phyloP scores from a whole-genome alignment of 2,113 vertebrate species.

The Todiramphus chloris region DNA sequence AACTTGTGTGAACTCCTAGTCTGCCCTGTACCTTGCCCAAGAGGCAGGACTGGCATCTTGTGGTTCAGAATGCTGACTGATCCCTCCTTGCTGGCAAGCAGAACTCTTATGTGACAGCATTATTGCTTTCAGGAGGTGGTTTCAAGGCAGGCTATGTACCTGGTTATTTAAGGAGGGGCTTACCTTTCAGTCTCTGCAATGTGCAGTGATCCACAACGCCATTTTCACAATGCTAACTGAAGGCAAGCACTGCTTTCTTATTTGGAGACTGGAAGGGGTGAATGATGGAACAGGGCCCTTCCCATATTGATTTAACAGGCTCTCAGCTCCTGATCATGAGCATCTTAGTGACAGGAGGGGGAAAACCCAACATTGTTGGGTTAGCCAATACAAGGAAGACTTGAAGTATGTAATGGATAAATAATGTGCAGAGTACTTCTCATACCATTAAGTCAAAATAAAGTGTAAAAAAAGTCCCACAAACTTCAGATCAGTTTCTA shows the following conservation, averaged over 20 bases:
- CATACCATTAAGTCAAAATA: background rate
- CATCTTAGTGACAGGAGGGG: background rate
- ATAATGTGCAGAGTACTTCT: background rate
- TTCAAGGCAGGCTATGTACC: background rate
- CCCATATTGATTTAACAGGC: background rate
- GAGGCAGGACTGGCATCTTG: background rate
- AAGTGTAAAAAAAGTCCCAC: background rate
- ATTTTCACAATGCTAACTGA: background rate
- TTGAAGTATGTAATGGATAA: background rate
- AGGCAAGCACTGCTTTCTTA: background rate
- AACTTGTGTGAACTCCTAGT: fast-evolving
- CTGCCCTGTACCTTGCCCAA: background rate
- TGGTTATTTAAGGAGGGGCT: background rate
- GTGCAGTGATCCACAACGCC: background rate
- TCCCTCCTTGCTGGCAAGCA: background rate
- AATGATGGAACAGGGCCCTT: background rate
- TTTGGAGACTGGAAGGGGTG: background rate
- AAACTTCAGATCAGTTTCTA: background rate
- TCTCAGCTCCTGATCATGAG: background rate
- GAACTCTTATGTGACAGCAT: background rate
- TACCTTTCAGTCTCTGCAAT: background rate
- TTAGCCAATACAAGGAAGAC: background rate
- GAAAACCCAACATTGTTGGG: background rate
- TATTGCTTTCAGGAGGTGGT: background rate
- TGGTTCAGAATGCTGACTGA: background rate